Evolutionary conservation across 2,888 invertebrate species (phyloP).

Genomic region (Linnaemya vulpina): DNA sequence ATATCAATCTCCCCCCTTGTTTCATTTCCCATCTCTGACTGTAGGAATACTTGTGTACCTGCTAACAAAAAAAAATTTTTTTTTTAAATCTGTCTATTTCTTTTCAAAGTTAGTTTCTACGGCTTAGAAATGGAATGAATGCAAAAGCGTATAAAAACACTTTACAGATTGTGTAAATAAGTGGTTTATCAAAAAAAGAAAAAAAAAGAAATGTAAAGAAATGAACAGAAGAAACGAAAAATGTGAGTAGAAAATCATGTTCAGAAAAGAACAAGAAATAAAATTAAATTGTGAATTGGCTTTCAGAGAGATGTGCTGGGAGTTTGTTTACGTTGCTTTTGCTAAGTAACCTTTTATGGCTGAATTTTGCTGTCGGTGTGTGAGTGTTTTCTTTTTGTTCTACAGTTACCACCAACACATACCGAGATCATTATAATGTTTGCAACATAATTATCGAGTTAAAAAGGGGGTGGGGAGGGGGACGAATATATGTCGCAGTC

Average conservation of each 20-base stretch:
- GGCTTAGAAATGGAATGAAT: constrained; percentile 19
- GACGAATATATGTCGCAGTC: too few relatives aligned
- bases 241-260: constrained; percentile 61
- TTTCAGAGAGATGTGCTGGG: constrained; percentile 17
- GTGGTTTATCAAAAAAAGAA: constrained; percentile 60
- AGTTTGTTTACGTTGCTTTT: constrained; percentile 16
- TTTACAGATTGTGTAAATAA: constrained; percentile 66
- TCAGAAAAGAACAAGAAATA: constrained; percentile 40
- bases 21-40: neutral
- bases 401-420: neutral
- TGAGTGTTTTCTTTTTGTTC: neutral
- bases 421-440: neutral
- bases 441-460: neutral
- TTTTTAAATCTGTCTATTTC: constrained; percentile 19
- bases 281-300: constrained; percentile 38
- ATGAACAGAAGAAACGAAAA: constrained; percentile 25
- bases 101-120: constrained; percentile 15
- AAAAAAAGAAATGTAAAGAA: constrained; percentile 25
- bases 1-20: neutral
- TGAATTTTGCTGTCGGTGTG: neutral
- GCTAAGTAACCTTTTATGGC: constrained; percentile 28
- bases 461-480: too few relatives aligned
- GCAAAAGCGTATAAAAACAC: constrained; percentile 23
- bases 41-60: neutral
- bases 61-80: neutral